Base-by-base conservation (phyloP, 2,113 vertebrate species). In the Coregonus clupeaformis region DNA sequence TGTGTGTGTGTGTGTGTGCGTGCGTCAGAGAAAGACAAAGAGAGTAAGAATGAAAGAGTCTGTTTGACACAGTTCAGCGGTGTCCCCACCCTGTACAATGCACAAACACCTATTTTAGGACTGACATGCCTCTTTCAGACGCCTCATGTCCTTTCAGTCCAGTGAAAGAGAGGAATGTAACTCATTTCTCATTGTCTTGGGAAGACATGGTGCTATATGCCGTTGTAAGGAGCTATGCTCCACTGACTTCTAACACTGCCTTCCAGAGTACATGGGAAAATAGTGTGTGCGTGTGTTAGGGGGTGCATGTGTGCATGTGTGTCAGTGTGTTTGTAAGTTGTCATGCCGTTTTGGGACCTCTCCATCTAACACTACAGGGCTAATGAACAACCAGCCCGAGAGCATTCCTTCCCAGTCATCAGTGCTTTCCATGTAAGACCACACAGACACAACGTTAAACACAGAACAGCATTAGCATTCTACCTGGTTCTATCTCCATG, bases 151-250 rank as follows among this genome's bases (percentile, higher is more conserved):
- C 77, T 77, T 14, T 75, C 74, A 76, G 3, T 68, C 24, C 52
- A 49, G 14, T 45, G 68, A 74, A 75, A 52, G 22, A 49, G 66
- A 30, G 57, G 60, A 69, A 49, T 42, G 68, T 22, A 11, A 63
- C 42, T 74, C 0, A 52, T 77, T 70, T 68, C 14, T 63, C 62
- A 55, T 74, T 52, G 62, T 77, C 79, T 63, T 64, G 12, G 32
- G 30, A 14, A n/a, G 60, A 72, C 55, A 6, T 60, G 22, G 30
- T 27, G 4, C 69, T 36, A 73, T 42, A 27, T 42, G 36, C 14
- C 16, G 1, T 14, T 18, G 32, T 77, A 75, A 81, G 80, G 66
- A 75, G 84, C 66, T 76, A 22, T 82, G 82, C 69, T 79, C 70
- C 64, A 29, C 74, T 73, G 76, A 57, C 45, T 80, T 30, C 36